phyloP scores from a whole-genome alignment of 2,888 invertebrate genomes.

The Tetragonisca angustula region DNA sequence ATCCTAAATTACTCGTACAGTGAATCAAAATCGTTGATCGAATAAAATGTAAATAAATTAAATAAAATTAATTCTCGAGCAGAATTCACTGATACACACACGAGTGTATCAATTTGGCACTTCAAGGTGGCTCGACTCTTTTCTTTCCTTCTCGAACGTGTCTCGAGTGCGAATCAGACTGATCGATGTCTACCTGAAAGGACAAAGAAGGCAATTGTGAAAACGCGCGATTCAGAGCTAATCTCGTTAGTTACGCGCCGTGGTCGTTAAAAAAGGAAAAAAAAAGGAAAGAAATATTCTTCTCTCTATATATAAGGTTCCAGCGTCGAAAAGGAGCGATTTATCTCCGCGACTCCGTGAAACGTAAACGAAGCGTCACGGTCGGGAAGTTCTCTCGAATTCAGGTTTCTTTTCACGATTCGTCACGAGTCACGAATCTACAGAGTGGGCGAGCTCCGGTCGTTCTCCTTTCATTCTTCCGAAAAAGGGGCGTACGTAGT shows the following conservation, averaged over 20 bases:
- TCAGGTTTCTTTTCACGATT: slow-evolving; percentile 20
- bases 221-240: neutral
- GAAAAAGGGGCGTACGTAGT: too few species aligned
- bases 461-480: slow-evolving; percentile 11
- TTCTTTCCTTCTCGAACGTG: neutral
- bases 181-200: neutral
- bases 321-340: neutral
- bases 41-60: too few species aligned
- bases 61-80: too few species aligned
- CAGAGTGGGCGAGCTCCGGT: neutral
- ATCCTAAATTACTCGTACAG: too few species aligned
- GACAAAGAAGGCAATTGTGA: neutral
- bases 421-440: slow-evolving; percentile 12
- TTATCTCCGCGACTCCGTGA: neutral
- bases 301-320: neutral
- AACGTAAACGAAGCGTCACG: slow-evolving; percentile 9
- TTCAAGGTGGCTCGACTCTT: too few species aligned
- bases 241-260: neutral
- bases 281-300: neutral
- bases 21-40: too few species aligned
- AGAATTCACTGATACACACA: too few species aligned
- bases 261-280: neutral
- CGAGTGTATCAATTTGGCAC: too few species aligned
- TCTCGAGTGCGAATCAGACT: neutral
- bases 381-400: slow-evolving; percentile 3